Evolutionary conservation across 2,113 vertebrate genomes (phyloP).

Genomic region (Campylomormyrus tamandua): DNA sequence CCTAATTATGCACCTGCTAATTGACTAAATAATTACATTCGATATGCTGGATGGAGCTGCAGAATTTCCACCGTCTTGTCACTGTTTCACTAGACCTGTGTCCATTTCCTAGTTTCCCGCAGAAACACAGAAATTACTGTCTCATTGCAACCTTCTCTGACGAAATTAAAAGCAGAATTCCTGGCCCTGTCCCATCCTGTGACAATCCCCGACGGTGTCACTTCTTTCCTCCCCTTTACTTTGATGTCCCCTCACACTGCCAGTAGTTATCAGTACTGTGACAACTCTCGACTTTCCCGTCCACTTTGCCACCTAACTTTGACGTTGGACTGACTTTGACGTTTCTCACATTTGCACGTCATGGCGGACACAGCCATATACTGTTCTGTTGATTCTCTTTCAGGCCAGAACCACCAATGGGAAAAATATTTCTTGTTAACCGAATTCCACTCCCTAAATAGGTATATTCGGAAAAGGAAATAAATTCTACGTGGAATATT

Average conservation of each 20-base stretch:
- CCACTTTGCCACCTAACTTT: not conserved
- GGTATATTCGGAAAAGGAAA: constrained; percentile 30
- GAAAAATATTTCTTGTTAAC: constrained; percentile 38
- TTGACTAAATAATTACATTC: not conserved
- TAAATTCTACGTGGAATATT: not conserved
- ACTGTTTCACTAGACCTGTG: not conserved
- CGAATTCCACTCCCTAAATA: constrained; percentile 42
- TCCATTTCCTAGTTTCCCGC: not conserved
- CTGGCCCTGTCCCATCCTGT: not conserved
- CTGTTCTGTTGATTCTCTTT: not conserved
- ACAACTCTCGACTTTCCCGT: not conserved
- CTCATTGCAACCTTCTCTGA: not conserved
- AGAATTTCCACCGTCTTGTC: not conserved
- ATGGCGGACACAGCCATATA: not conserved
- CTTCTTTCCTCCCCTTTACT: not conserved
- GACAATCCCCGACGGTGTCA: not conserved
- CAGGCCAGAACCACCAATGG: constrained; percentile 16
- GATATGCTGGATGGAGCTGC: not conserved
- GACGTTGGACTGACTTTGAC: not conserved
- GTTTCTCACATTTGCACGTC: not conserved
- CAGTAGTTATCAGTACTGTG: not conserved
- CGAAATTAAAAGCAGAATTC: not conserved
- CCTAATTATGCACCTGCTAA: not conserved
- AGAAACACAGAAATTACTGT: not conserved
- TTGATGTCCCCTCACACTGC: not conserved